Evolutionary conservation across 2,888 invertebrate species (phyloP).

Genomic region (Mythimna ferrago): DNA sequence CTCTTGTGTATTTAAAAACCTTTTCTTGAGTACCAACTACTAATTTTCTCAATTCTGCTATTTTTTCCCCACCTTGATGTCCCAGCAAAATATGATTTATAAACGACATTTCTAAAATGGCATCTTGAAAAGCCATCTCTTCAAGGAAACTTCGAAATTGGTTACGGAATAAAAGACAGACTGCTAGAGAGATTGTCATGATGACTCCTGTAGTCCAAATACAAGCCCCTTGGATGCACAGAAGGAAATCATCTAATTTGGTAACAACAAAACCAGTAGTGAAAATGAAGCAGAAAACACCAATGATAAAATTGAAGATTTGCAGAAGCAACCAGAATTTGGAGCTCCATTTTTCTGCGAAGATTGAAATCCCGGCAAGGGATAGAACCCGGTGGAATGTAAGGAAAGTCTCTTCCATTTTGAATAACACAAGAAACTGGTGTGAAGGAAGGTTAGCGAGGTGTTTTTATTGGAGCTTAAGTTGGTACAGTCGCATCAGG

Average conservation of each 20-base stretch:
- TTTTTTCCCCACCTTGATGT: conserved; percentile 60
- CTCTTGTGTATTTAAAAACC: conserved; percentile 73
- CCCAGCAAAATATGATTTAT: conserved; percentile 68
- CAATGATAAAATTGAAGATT: conserved; percentile 78
- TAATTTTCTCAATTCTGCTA: conserved; percentile 75
- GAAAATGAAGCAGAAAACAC: conserved; percentile 77
- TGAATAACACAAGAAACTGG: conserved; percentile 39
- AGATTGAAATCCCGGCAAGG: conserved; percentile 80
- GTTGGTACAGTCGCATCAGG: conserved; percentile 63
- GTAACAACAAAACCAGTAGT: conserved; percentile 78
- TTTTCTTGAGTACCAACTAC: conserved; percentile 76
- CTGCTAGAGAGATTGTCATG: conserved; percentile 80
- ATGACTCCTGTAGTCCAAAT: conserved; percentile 85
- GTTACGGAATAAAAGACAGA: conserved; percentile 78
- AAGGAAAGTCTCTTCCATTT: conserved; percentile 79
- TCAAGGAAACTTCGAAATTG: conserved; percentile 77
- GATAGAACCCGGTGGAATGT: conserved; percentile 79
- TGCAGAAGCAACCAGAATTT: conserved; percentile 77
- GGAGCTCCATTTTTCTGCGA: conserved; percentile 77
- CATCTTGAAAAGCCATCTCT: conserved; percentile 80
- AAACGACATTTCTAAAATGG: conserved; percentile 79
- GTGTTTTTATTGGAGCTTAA: conserved; percentile 61
- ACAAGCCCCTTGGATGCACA: conserved; percentile 84
- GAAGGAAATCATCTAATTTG: conserved; percentile 71
- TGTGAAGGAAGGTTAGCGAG: conserved; percentile 33